These are phyloP conservation scores for Calypte anna DNA, from an alignment of 2,113 vertebrate species.

Conservation along the genomic window DNA sequence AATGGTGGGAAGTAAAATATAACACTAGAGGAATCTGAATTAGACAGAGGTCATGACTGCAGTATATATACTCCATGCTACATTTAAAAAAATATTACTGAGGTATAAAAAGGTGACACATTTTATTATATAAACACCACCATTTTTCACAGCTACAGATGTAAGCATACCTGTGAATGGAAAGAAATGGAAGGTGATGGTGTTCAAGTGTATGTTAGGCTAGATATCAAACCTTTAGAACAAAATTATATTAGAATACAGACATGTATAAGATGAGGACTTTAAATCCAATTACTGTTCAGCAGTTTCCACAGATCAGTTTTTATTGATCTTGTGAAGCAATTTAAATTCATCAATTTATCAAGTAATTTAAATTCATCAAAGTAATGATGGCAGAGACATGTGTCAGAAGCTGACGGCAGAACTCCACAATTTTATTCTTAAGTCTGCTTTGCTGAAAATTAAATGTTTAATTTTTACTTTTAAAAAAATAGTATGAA, in stretches of 20 bases:
- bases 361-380: slow-evolving; percentile 9
- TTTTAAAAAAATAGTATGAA: neutral
- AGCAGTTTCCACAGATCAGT: neutral
- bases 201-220: neutral
- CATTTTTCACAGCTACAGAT: neutral
- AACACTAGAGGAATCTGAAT: neutral
- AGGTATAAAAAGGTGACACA: neutral
- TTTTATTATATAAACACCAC: neutral
- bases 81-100: neutral
- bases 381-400: neutral
- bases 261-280: neutral
- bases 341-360: slow-evolving; percentile 34
- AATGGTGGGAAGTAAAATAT: neutral
- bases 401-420: slow-evolving; percentile 3
- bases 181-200: neutral
- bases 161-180: neutral
- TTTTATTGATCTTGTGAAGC: neutral
- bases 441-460: neutral
- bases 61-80: neutral
- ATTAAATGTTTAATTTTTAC: neutral
- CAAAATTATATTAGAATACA: neutral
- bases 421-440: neutral
- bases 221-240: neutral
- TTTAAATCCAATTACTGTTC: neutral
- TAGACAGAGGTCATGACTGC: neutral